These are phyloP conservation scores for Notarius quadriscutis DNA, from an alignment of 2,113 vertebrate genomes.

Conservation along the genomic window DNA sequence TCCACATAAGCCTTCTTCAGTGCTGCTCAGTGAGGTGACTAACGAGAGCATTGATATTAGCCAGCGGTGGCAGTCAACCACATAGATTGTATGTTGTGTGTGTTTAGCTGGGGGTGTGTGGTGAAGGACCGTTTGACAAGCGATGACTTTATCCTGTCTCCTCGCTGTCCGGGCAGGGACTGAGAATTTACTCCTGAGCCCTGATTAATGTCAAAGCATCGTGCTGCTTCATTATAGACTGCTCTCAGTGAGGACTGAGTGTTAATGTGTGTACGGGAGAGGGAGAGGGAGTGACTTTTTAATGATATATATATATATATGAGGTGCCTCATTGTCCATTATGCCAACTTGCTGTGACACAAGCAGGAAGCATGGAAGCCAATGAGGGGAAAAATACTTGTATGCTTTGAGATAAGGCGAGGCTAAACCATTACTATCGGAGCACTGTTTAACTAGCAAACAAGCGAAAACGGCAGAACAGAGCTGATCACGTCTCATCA, in stretches of 20 bases:
- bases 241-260: slow-evolving; percentile 24
- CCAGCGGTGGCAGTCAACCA: slow-evolving; percentile 9
- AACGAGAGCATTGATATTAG: slow-evolving; percentile 68
- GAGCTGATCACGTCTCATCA: not conserved
- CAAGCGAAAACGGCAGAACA: not conserved
- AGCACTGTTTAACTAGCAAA: slow-evolving; percentile 15
- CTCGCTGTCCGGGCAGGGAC: slow-evolving; percentile 38
- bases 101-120: slow-evolving; percentile 34
- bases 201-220: slow-evolving; percentile 57
- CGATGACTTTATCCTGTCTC: slow-evolving; percentile 66
- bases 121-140: slow-evolving; percentile 60
- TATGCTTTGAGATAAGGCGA: slow-evolving; percentile 15
- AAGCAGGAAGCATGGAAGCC: slow-evolving; percentile 7
- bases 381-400: not conserved
- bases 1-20: slow-evolving; percentile 25
- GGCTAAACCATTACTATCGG: not conserved
- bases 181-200: slow-evolving; percentile 55
- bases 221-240: slow-evolving; percentile 54
- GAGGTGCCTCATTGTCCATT: not conserved
- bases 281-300: not conserved
- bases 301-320: too few relatives aligned
- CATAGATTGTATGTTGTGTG: not conserved
- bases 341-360: slow-evolving; percentile 16
- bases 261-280: slow-evolving; percentile 12
- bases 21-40: slow-evolving; percentile 53